A percentile compares a stretch with the other conserved stretches of the same genome.
These are phyloP conservation scores for Hemibagrus guttatus DNA, from an alignment of 2,797 vertebrate genomes.

Conservation along the genomic window DNA sequence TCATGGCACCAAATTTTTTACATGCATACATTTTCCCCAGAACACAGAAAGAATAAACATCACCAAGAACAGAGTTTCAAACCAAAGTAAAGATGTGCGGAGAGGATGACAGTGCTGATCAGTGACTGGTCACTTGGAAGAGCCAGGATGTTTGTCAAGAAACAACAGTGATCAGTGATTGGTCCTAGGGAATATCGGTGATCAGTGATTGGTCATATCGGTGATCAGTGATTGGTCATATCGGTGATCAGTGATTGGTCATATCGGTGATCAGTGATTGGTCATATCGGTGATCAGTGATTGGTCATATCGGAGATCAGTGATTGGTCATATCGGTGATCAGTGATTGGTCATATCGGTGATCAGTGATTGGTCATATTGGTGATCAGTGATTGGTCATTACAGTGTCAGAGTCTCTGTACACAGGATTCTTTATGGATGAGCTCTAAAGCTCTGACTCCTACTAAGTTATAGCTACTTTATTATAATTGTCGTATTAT, in stretches of 20 bases:
- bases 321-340: too few species aligned
- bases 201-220: not conserved
- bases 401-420: not conserved
- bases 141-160: too few species aligned
- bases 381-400: not conserved
- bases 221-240: not conserved
- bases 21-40: not conserved
- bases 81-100: not conserved
- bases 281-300: too few species aligned
- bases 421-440: not conserved
- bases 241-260: too few species aligned
- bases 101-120: too few species aligned
- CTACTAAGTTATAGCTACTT: not conserved
- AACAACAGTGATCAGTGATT: too few species aligned
- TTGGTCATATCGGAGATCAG: too few species aligned
- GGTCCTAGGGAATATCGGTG: too few species aligned
- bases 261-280: not conserved
- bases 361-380: not conserved
- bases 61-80: not conserved
- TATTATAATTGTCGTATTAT: not conserved
- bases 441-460: not conserved
- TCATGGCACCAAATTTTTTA: not conserved
- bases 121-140: too few species aligned
- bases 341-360: too few species aligned
- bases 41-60: not conserved